Evolutionary conservation across 2,888 invertebrate genomes (phyloP), one percentile per base, ranked within the genome.

Genomic region (Desoria tigrina): DNA sequence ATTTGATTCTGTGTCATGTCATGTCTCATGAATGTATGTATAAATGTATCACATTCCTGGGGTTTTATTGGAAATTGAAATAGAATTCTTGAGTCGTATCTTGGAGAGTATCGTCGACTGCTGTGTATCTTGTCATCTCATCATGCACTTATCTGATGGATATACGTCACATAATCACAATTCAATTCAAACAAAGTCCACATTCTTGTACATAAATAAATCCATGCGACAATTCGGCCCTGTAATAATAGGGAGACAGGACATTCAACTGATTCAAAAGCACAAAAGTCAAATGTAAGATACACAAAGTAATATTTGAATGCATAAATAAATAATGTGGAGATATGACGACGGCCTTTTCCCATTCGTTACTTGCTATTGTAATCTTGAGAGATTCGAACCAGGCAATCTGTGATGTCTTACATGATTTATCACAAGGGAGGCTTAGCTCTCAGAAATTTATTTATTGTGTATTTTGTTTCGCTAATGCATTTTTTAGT

Each of bases 311-410:
- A 32, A 32, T 32, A 32, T 51, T 26, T 51, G 51, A 51, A 51
- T 51, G 26, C 51, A 51, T 51, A 51, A 51, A 26, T 51, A 51
- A 51, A 51, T 14, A 26, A 51, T 6, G 51, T 24, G 24, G 21
- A 51, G 51, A 23, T 18, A 51, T 24, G 51, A 51, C 26, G 26
- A 14, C 21, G 24, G 24, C 24, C 6, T 16, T 51, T 24, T 26
- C 51, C 23, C 21, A 51, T 51, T 51, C 51, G 16, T 51, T 51
- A 51, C 51, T 21, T 51, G 23, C 51, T 26, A 51, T 51, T 51
- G 51, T 51, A 26, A 51, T 51, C 26, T 23, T 23, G 14, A 24
- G 9, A 6, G 45, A 26, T 26, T 24, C 24, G 24, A 24, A 23
- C 23, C 6, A 24, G 14, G 14, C 21, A 23, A 24, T 51, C 51